Conservation (phyloP, 1,140 invertebrate species). For the Panagrolaimus sp. region DNA sequence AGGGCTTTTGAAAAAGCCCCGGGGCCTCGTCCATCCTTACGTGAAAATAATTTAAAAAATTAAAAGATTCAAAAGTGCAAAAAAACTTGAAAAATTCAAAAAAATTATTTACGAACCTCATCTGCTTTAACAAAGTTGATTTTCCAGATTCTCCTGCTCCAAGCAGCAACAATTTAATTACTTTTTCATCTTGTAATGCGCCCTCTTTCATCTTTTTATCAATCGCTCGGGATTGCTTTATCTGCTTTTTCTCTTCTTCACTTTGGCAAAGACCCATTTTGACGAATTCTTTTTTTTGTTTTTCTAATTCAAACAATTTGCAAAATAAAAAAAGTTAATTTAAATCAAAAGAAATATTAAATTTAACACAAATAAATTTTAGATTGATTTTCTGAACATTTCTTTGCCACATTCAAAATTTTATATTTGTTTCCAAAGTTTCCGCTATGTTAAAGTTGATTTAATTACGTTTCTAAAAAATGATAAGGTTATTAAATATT, state of each 20-base stretch:
- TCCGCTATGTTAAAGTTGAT: no score
- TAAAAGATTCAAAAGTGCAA: constrained; percentile 19
- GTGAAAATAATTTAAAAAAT: no score
- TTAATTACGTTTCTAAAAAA: no score
- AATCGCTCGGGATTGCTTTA: constrained; percentile 36
- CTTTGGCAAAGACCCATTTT: constrained; percentile 50
- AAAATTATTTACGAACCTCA: constrained; percentile 42
- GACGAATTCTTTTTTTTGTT: not conserved
- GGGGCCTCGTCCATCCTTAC: no score
- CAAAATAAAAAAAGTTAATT: no score
- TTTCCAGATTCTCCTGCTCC: constrained; percentile 57
- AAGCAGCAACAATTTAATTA: constrained; percentile 54
- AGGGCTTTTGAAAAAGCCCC: no score
- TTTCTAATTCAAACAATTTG: not conserved
- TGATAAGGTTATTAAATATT: no score
- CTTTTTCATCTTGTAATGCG: constrained; percentile 45
- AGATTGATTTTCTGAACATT: not conserved
- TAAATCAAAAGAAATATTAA: not conserved
- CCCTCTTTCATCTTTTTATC: constrained; percentile 48
- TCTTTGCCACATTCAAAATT: no score
- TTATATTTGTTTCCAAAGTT: no score
- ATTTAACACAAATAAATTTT: not conserved
- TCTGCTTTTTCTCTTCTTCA: constrained; percentile 46
- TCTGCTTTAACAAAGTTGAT: constrained; percentile 55
- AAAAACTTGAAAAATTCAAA: not conserved